These are phyloP conservation scores for Polypterus bichir DNA, from an alignment of 2,113 vertebrate species.

Conservation along the genomic window DNA sequence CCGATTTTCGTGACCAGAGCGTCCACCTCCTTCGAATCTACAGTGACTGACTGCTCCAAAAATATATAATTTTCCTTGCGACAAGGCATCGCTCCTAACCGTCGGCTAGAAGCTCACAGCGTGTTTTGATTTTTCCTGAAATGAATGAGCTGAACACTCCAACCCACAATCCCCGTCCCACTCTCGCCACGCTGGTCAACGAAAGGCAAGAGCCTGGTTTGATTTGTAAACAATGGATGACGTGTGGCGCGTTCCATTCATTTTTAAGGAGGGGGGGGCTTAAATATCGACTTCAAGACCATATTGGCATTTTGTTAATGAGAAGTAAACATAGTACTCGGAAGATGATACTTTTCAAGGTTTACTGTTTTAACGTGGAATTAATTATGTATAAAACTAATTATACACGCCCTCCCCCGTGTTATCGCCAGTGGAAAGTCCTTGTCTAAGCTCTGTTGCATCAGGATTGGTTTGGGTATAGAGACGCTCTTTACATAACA, in stretches of 20 bases:
- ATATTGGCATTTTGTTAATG: too few relatives aligned
- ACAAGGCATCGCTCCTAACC: slow-evolving; percentile 50
- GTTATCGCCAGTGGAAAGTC: too few relatives aligned
- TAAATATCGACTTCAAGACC: too few relatives aligned
- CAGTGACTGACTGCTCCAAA: slow-evolving; percentile 66
- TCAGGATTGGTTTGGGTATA: too few relatives aligned
- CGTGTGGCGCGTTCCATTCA: slow-evolving; percentile 41
- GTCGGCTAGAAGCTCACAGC: background rate
- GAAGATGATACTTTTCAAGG: too few relatives aligned
- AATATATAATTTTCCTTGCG: slow-evolving; percentile 66
- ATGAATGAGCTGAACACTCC: slow-evolving; percentile 13
- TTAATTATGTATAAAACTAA: too few relatives aligned
- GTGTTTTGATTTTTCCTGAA: slow-evolving; percentile 14
- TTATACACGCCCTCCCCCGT: too few relatives aligned
- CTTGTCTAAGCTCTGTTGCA: too few relatives aligned
- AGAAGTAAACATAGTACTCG: too few relatives aligned
- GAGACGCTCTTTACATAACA: too few relatives aligned
- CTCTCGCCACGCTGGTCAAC: slow-evolving; percentile 36
- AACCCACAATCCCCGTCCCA: slow-evolving; percentile 17
- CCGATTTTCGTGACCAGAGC: slow-evolving; percentile 67
- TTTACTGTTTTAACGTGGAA: too few relatives aligned
- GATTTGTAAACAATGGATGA: slow-evolving; percentile 81
- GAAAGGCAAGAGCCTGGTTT: slow-evolving; percentile 27
- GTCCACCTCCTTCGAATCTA: slow-evolving; percentile 66
- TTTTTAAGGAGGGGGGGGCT: slow-evolving; percentile 12